Base-by-base conservation (phyloP, 1,140 invertebrate genomes). In the Wasmannia auropunctata region DNA sequence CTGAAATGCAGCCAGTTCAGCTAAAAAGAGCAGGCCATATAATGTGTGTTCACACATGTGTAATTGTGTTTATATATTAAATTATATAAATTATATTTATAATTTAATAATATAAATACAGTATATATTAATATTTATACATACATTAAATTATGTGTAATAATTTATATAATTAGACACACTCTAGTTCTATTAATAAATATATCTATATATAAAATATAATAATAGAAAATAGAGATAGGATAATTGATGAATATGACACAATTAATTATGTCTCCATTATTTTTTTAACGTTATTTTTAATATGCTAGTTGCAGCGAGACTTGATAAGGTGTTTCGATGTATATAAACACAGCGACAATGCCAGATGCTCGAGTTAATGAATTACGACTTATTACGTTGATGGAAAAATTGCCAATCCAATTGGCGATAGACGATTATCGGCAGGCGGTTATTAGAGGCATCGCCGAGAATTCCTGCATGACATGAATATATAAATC, bases 391-490 rank as follows among this genome's bases (percentile, higher is more conserved):
- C n/a, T n/a, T n/a, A n/a, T n/a, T n/a, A n/a, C n/a, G n/a, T 63
- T 16, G 7, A 10, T n/a, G 14, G 8, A 43, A 67, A 67, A 43
- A 67, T 25, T 46, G 22, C n/a, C n/a, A 37, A 46, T 67, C 63
- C 5, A 25, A 67, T 67, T 67, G 8, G n/a, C 11, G 22, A 25
- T 43, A 43, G n/a, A 19, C 62, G 5, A 67, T 67, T 1, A 49
- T 2, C 10, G 19, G 3, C 37, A n/a, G 8, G 37, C 2, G 40
- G 51, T 70, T 37, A 63, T 63, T 22, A 31, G 28, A 22, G 28
- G 5, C 19, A 49, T 34, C 25, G 25, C 5, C 67, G 67, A 72
- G 69, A 72, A 72, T 72, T 72, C 46, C 46, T 72, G 69, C 69
- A 72, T 72, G 25, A 14, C 6, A 72, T 72, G 46, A 72, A 72